phyloP scores from a whole-genome alignment of 2,113 vertebrate genomes.

The Pygoscelis adeliae region DNA sequence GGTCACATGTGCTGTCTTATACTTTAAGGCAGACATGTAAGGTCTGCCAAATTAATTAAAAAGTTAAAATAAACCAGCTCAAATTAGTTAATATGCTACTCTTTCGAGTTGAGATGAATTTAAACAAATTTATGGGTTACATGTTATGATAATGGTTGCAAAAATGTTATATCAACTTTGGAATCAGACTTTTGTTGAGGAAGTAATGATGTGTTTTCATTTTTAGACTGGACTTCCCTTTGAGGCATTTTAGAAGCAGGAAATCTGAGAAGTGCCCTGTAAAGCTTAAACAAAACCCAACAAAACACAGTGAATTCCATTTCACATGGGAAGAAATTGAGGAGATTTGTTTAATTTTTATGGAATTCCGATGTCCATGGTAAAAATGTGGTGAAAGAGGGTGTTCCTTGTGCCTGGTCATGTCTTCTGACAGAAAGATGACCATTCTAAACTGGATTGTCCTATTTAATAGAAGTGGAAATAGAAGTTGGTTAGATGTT shows the following conservation, averaged over 20 bases:
- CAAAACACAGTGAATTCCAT: background rate
- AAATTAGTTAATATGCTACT: background rate
- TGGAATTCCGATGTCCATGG: background rate
- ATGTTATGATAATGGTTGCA: background rate
- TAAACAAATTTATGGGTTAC: background rate
- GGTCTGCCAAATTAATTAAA: background rate
- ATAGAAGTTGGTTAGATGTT: background rate
- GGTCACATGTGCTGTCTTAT: background rate
- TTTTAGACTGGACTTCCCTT: conserved; percentile 13
- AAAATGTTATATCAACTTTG: background rate
- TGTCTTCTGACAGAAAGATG: background rate
- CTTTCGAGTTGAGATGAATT: background rate
- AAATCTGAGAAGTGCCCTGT: background rate
- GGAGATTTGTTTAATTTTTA: background rate
- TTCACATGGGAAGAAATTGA: background rate
- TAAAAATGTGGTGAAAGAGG: background rate
- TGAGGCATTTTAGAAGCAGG: background rate
- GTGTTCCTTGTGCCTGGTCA: background rate
- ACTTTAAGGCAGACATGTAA: background rate
- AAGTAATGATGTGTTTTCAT: background rate
- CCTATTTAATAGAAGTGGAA: background rate
- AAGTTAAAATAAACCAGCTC: background rate
- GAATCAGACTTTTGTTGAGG: background rate
- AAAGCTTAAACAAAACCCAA: background rate
- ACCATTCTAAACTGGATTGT: background rate